These are phyloP conservation scores for Macrobrachium nipponense DNA, from an alignment of 1,140 invertebrate genomes.

Conservation along the genomic window DNA sequence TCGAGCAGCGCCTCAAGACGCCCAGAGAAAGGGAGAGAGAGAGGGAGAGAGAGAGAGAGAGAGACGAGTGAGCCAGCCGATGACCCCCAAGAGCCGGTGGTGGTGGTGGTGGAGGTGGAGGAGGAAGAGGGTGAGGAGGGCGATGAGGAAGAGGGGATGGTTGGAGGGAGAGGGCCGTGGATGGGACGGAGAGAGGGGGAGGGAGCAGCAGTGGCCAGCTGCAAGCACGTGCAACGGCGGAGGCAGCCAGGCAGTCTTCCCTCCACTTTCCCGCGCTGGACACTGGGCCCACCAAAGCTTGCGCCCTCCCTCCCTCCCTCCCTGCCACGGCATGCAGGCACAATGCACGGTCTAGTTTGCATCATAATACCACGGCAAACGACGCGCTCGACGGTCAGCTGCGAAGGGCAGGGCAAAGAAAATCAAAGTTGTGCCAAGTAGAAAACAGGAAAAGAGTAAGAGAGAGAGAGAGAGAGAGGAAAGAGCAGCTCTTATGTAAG, in stretches of 20 bases:
- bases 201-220: constrained; percentile 20
- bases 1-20: constrained; percentile 56
- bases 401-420: constrained; percentile 46
- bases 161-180: constrained; percentile 26
- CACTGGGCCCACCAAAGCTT: constrained; percentile 58
- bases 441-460: neutral
- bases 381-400: constrained; percentile 59
- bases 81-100: constrained; percentile 5
- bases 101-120: constrained; percentile 46
- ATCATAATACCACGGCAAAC: constrained; percentile 62
- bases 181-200: constrained; percentile 11
- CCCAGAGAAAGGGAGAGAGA: neutral
- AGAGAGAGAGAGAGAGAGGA: constrained; percentile 20
- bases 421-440: constrained; percentile 53
- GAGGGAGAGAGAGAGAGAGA: neutral
- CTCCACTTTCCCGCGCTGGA: constrained; percentile 56
- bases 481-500: constrained; percentile 57
- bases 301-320: constrained; percentile 42
- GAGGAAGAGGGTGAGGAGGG: constrained; percentile 41
- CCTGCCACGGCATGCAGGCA: constrained; percentile 60
- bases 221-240: constrained; percentile 46
- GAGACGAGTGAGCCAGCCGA: constrained; percentile 24
- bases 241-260: constrained; percentile 45
- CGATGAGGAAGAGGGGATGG: constrained; percentile 1
- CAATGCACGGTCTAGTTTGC: constrained; percentile 63